phyloP scores from a whole-genome alignment of 2,113 vertebrate species.

The Taurulus bubalis region DNA sequence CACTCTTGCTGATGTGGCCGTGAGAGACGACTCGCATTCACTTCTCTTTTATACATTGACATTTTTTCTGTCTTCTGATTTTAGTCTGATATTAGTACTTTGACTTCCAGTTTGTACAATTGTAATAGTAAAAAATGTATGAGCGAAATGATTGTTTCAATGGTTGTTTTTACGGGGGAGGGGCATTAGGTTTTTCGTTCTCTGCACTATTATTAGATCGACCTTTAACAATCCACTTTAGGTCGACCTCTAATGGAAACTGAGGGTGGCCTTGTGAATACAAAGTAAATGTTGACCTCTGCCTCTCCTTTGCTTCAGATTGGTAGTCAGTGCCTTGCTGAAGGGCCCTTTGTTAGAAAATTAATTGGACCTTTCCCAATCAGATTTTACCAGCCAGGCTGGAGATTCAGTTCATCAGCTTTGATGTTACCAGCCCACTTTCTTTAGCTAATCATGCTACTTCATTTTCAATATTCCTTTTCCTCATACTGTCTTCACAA shows the following conservation, averaged over 20 bases:
- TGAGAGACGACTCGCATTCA: no score
- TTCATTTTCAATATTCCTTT: not conserved
- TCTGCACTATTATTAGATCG: not conserved
- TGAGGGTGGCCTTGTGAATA: constrained; percentile 1
- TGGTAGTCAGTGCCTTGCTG: not conserved
- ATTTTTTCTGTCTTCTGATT: no score
- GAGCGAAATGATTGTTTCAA: not conserved
- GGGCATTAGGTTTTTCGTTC: not conserved
- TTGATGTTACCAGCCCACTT: not conserved
- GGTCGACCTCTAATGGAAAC: not conserved
- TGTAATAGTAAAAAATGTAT: no score
- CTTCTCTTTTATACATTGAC: no score
- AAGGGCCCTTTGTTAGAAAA: constrained; percentile 18
- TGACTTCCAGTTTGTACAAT: no score
- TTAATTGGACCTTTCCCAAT: not conserved
- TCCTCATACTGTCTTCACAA: not conserved
- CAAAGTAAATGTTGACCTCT: not conserved
- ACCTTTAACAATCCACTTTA: not conserved
- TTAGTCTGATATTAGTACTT: no score
- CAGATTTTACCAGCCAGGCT: not conserved
- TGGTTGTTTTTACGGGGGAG: not conserved
- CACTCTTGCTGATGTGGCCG: no score
- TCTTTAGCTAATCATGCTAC: not conserved
- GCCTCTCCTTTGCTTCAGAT: not conserved
- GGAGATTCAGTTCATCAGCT: not conserved